A percentile compares a stretch with the other conserved stretches of the same genome.
Conservation (phyloP, 2,888 invertebrate genomes). For the Eilema sororculum region DNA sequence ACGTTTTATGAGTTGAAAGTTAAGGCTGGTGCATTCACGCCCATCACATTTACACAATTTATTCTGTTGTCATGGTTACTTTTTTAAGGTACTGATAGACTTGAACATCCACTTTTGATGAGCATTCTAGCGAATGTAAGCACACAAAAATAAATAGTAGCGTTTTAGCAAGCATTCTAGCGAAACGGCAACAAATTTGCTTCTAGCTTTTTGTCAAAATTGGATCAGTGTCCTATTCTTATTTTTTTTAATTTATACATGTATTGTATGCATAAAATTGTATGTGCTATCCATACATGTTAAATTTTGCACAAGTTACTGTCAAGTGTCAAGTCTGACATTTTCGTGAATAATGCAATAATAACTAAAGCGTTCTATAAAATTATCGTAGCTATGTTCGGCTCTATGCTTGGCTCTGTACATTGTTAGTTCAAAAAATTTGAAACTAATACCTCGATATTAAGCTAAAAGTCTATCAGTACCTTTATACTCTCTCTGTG, state of each 20-base stretch:
- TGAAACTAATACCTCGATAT: no score
- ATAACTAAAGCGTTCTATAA: neutral
- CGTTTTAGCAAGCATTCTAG: neutral
- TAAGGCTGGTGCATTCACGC: no score
- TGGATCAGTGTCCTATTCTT: neutral
- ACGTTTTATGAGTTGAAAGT: constrained; percentile 23
- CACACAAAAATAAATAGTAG: neutral
- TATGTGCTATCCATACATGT: no score
- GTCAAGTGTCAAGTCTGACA: no score
- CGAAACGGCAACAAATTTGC: neutral
- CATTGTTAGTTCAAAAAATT: neutral
- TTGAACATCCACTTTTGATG: neutral
- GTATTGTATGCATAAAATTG: no score
- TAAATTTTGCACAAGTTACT: no score
- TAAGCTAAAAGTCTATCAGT: no score
- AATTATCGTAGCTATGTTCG: neutral
- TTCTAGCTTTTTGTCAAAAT: neutral
- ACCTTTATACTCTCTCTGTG: neutral
- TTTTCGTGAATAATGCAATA: neutral
- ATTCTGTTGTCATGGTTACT: constrained; percentile 16
- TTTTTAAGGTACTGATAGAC: neutral
- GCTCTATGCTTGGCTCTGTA: no score
- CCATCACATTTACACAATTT: neutral
- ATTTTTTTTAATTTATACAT: neutral
- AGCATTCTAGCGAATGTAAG: no score